Base-by-base conservation (phyloP, 2,888 invertebrate genomes). In the Aphidius colemani region DNA sequence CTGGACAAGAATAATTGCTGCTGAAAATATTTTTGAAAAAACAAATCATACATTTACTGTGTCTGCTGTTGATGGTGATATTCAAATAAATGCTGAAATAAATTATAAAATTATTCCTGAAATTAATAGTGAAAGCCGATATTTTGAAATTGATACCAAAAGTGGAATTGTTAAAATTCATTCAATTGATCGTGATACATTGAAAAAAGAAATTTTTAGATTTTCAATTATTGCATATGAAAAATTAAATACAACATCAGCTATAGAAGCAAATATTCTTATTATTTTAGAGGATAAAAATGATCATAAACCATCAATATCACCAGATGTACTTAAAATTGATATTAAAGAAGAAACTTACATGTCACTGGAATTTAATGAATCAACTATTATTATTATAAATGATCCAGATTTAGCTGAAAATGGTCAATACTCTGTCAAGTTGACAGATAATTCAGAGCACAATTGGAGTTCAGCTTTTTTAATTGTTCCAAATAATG, bases 31-130 rank as follows among this genome's bases (percentile, higher is more conserved):
- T 66, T 74, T 84, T 9, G 89, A 89, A 80, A 86, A 88, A 70
- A 67, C 71, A 6, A 67, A 61, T 44, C 75, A 79, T 69, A 61
- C 46, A 48, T 87, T 87, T 74, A 71, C 71, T 3, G 84, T 88
- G 1, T 73, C 77, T 30, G 89, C 89, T 6, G 84, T 86, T 18
- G 89, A 89, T 72, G 89, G 88, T 1, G 89, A 89, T 77, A 85
- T 86, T 1, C 86, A 85, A 40, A 84, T 89, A 60, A 81, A 87
- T 70, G 84, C 83, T 64, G 75, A 80, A 4, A 88, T 89, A 53
- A 76, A 82, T 67, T 89, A 88, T 72, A 76, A 76, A 45, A 75
- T 88, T 13, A 44, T 45, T 4, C 30, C 62, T 18, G 51, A 44
- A 43, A 10, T 57, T 39, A 11, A 13, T 53, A 83, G 86, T 1